Percentiles rank a stretch among this genome's conserved stretches.
Evolutionary conservation across 2,888 invertebrate genomes (phyloP).

Genomic region (Ferrisia virgata): DNA sequence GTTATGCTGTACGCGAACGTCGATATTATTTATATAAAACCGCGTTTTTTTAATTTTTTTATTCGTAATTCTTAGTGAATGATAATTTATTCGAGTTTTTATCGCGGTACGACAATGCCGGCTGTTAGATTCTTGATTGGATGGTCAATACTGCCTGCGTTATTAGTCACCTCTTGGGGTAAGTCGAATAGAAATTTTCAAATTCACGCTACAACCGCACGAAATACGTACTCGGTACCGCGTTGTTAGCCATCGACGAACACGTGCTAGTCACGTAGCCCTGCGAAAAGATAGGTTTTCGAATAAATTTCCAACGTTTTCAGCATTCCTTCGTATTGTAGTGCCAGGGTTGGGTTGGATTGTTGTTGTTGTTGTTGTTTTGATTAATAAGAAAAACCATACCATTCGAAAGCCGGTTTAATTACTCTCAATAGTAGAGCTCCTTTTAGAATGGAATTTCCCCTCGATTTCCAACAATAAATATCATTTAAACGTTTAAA

Average conservation of each 20-base stretch:
- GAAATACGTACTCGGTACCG: no score
- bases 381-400: no score
- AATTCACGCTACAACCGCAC: neutral
- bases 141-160: neutral
- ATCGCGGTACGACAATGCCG: neutral
- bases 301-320: neutral
- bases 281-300: neutral
- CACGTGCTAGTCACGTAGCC: constrained; percentile 43
- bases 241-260: constrained; percentile 42
- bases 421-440: neutral
- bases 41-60: neutral
- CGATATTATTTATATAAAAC: neutral
- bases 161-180: constrained; percentile 23
- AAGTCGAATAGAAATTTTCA: constrained; percentile 10
- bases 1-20: constrained; percentile 9
- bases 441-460: no score
- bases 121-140: neutral
- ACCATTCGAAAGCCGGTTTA: neutral
- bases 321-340: neutral
- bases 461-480: no score
- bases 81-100: constrained; percentile 9
- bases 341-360: neutral
- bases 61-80: neutral
- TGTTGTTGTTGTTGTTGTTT: no score
- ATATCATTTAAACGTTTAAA: no score